phyloP scores from a whole-genome alignment of 2,888 invertebrate genomes.

The Thymelicus lineola region DNA sequence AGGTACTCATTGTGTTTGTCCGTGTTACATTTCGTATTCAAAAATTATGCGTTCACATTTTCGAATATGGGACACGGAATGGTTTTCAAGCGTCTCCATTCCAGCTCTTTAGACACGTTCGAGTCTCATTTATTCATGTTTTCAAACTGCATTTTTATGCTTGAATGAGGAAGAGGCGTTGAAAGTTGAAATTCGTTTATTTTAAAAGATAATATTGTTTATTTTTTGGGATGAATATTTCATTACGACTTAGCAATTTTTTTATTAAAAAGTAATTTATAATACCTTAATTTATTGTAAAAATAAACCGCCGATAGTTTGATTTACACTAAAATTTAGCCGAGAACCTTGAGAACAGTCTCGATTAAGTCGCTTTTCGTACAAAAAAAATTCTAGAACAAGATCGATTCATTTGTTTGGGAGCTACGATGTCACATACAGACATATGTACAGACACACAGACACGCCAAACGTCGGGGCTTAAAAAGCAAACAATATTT shows the following conservation, averaged over 20 bases:
- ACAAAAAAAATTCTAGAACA: too few species aligned
- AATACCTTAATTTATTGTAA: too few species aligned
- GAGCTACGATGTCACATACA: too few species aligned
- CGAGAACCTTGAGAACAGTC: too few species aligned
- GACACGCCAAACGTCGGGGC: too few species aligned
- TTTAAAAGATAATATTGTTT: slow-evolving; percentile 10
- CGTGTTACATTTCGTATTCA: slow-evolving; percentile 71
- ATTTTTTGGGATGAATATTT: slow-evolving; percentile 9
- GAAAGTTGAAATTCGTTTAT: slow-evolving; percentile 18
- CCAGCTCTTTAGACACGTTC: slow-evolving; percentile 41
- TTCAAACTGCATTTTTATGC: slow-evolving; percentile 53
- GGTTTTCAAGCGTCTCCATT: slow-evolving; percentile 49
- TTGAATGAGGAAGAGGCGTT: slow-evolving; percentile 27
- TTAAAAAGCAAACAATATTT: too few species aligned
- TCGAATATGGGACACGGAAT: slow-evolving; percentile 64
- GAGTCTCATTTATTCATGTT: slow-evolving; percentile 49
- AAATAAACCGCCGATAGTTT: too few species aligned
- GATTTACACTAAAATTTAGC: too few species aligned
- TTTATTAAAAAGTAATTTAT: too few species aligned
- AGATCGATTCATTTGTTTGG: too few species aligned
- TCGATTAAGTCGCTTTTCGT: too few species aligned
- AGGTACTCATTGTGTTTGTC: slow-evolving; percentile 68
- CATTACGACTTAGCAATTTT: neutral
- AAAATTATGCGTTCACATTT: slow-evolving; percentile 70
- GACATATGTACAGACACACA: too few species aligned